phyloP scores from a whole-genome alignment of 1,140 invertebrate species.

The Dryas iulia region DNA sequence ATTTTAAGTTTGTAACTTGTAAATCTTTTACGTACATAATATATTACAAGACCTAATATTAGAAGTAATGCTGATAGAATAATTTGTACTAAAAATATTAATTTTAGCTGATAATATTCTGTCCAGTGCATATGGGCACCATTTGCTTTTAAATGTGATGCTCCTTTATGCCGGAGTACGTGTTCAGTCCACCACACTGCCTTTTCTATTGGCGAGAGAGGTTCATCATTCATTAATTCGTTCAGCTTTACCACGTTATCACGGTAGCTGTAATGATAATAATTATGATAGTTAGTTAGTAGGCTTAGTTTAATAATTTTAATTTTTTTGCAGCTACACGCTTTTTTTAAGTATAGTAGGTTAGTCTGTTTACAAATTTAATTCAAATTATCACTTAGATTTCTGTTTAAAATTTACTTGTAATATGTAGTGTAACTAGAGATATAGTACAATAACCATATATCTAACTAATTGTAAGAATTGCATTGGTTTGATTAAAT shows the following conservation, averaged over 20 bases:
- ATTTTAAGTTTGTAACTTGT: not conserved
- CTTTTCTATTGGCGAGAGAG: constrained; percentile 65
- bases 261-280: constrained; percentile 34
- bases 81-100: not conserved
- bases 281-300: not conserved
- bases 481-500: too few species aligned
- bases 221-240: constrained; percentile 76
- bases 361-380: too few species aligned
- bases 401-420: too few species aligned
- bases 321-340: too few species aligned
- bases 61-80: not conserved
- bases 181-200: constrained; percentile 79
- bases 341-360: too few species aligned
- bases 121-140: constrained; percentile 13
- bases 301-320: too few species aligned
- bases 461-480: too few species aligned
- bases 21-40: not conserved
- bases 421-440: too few species aligned
- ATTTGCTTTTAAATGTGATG: constrained; percentile 65
- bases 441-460: too few species aligned
- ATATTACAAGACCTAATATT: not conserved
- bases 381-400: too few species aligned
- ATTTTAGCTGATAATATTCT: constrained; percentile 16
- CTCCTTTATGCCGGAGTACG: constrained; percentile 70
- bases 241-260: constrained; percentile 58